Conservation (phyloP, 2,797 vertebrate genomes). For the Bradypus variegatus region DNA sequence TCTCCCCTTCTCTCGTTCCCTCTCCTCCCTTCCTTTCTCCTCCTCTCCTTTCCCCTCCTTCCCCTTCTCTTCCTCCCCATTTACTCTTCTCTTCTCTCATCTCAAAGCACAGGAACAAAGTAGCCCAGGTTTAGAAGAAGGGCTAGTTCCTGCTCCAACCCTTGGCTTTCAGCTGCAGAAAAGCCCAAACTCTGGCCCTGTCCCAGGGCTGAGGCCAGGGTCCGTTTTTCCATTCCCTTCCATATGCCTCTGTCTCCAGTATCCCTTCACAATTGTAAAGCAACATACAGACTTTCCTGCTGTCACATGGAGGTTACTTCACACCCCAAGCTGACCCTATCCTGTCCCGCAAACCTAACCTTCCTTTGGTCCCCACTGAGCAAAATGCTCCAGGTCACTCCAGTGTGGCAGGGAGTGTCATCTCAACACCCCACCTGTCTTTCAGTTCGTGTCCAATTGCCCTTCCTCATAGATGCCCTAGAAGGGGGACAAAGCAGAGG, state of each 20-base stretch:
- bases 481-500: background rate
- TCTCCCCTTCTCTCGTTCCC: too few species aligned
- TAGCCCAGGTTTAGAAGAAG: background rate
- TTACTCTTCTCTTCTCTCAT: background rate
- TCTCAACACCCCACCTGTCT: rapidly evolving
- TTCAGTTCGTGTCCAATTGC: background rate
- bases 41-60: rapidly evolving
- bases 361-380: background rate
- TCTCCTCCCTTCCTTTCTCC: background rate
- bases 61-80: background rate
- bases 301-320: too few species aligned
- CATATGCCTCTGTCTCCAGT: background rate
- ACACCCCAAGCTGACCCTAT: background rate
- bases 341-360: background rate
- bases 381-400: background rate
- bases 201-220: background rate
- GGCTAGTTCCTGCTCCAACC: rapidly evolving
- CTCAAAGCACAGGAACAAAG: background rate
- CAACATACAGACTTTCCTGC: background rate
- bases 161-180: background rate
- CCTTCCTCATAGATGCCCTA: background rate
- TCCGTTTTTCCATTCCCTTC: background rate
- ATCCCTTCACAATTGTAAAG: too few species aligned
- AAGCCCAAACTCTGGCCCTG: background rate
- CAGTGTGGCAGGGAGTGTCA: background rate